These are phyloP conservation scores for Hirtodrosophila confusa DNA, from an alignment of 2,888 invertebrate genomes.

Conservation along the genomic window DNA sequence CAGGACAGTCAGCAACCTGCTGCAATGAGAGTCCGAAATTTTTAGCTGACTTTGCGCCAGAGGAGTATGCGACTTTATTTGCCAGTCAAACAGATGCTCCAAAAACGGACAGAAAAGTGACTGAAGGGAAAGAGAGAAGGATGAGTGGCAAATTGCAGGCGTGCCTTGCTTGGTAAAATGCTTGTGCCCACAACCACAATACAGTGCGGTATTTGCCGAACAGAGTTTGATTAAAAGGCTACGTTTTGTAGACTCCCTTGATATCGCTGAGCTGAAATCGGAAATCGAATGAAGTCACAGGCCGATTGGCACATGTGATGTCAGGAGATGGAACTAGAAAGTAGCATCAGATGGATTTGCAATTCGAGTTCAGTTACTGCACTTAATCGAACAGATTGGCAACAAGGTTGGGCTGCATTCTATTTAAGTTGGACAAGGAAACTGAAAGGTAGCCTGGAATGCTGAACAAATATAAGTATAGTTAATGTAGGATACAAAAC, in stretches of 20 bases:
- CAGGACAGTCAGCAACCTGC: background rate
- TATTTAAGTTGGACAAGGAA: conserved; percentile 4
- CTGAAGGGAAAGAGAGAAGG: too few relatives aligned
- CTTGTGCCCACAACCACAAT: conserved; percentile 27
- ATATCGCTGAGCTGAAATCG: background rate
- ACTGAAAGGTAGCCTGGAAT: conserved; percentile 3
- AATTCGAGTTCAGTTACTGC: conserved; percentile 11
- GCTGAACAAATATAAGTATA: background rate
- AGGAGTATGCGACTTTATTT: too few relatives aligned
- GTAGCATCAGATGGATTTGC: conserved; percentile 1
- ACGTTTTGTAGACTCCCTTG: background rate
- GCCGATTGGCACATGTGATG: conserved; percentile 12
- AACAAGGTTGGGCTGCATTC: background rate
- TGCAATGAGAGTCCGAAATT: conserved; percentile 4
- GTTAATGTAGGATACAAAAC: too few relatives aligned
- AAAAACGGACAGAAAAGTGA: background rate
- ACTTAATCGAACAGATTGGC: conserved; percentile 5
- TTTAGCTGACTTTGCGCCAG: conserved; percentile 37
- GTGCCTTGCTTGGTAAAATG: conserved; percentile 20
- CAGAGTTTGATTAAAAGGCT: conserved; percentile 47
- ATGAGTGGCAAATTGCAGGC: conserved; percentile 25
- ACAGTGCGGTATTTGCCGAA: conserved; percentile 7
- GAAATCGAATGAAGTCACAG: conserved; percentile 3
- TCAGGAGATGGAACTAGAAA: conserved; percentile 18
- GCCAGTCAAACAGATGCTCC: conserved; percentile 7